These are phyloP conservation scores for Melanophora roralis DNA, from an alignment of 2,888 invertebrate genomes.

Conservation along the genomic window DNA sequence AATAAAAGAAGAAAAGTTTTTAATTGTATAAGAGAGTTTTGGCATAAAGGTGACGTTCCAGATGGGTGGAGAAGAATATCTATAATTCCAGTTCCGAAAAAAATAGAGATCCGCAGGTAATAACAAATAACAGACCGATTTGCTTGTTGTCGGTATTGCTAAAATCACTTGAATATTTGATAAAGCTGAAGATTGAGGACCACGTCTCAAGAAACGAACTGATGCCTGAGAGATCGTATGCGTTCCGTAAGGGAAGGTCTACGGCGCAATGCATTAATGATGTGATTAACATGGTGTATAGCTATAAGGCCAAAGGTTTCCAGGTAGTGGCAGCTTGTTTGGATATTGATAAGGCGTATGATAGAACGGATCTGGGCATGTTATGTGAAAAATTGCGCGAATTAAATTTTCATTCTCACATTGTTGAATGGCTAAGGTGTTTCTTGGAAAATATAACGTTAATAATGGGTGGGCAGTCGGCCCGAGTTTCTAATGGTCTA, in stretches of 20 bases:
- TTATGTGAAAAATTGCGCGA: too few relatives aligned
- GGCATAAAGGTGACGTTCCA: neutral
- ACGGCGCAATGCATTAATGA: too few relatives aligned
- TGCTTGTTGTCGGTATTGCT: neutral
- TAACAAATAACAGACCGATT: neutral
- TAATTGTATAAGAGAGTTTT: neutral
- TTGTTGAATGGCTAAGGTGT: neutral
- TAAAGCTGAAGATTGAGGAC: neutral
- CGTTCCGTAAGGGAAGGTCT: too few relatives aligned
- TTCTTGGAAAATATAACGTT: neutral
- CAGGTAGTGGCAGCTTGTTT: neutral
- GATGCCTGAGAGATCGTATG: neutral
- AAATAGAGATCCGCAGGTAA: neutral
- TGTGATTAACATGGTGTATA: too few relatives aligned
- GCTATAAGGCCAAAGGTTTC: neutral
- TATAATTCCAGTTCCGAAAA: neutral
- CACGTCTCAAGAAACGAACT: neutral
- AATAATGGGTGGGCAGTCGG: too few relatives aligned
- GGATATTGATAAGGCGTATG: conserved; percentile 8
- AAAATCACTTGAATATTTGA: neutral
- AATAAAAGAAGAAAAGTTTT: neutral
- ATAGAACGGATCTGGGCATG: too few relatives aligned
- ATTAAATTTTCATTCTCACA: too few relatives aligned
- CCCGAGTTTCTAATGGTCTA: too few relatives aligned
- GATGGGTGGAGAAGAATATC: neutral